These are phyloP conservation scores for Chelonoidis abingdonii DNA, from an alignment of 2,113 vertebrate species.

Conservation along the genomic window DNA sequence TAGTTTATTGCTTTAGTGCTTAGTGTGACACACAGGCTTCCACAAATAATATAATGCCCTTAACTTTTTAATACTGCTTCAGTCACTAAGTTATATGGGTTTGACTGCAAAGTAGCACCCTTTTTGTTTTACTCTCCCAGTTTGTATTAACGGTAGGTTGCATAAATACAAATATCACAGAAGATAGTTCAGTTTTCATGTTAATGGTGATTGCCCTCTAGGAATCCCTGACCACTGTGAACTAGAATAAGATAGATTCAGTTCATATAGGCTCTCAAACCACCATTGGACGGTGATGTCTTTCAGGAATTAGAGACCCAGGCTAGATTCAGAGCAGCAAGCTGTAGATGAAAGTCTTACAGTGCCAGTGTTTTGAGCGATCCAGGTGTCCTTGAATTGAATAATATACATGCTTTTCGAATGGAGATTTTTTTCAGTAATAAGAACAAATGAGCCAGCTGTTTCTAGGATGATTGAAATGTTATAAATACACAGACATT, in stretches of 20 bases:
- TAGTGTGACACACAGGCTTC: neutral
- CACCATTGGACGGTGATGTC: neutral
- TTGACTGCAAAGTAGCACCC: neutral
- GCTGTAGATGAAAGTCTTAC: neutral
- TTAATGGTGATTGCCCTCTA: neutral
- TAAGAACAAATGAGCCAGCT: constrained; percentile 55
- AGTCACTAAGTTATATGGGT: neutral
- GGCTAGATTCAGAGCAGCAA: neutral
- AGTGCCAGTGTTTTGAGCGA: neutral
- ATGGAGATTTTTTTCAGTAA: constrained; percentile 32
- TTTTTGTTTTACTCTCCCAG: neutral
- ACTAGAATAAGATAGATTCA: neutral
- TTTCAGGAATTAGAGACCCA: neutral
- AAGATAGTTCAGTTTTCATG: constrained; percentile 34
- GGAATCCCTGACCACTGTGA: neutral
- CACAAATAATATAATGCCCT: fast-evolving
- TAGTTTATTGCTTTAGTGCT: fast-evolving
- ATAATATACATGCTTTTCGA: neutral
- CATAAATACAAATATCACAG: neutral
- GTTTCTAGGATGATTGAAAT: constrained; percentile 35
- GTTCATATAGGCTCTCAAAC: neutral
- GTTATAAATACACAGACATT: neutral
- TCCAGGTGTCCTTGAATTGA: neutral
- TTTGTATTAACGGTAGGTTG: neutral
- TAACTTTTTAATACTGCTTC: neutral